Percentiles rank a stretch among this genome's conserved stretches.
These are phyloP conservation scores for Cryptoprocta ferox DNA, from an alignment of 2,797 vertebrate genomes.

Conservation along the genomic window DNA sequence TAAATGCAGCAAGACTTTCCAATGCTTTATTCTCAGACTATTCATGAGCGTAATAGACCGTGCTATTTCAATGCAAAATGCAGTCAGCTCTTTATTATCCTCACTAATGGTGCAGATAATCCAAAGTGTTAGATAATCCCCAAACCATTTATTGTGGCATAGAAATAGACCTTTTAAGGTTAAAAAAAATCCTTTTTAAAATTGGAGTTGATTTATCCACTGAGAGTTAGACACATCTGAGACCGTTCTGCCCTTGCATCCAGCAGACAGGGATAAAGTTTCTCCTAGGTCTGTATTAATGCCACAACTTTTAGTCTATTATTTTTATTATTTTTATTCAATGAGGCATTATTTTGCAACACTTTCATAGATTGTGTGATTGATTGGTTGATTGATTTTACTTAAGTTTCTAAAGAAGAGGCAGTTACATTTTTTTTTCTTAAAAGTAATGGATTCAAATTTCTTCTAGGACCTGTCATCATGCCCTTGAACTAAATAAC, in stretches of 20 bases:
- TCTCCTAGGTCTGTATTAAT: neutral
- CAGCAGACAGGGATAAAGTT: neutral
- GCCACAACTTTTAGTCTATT: neutral
- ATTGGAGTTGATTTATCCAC: conserved; percentile 59
- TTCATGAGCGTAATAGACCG: conserved; percentile 77
- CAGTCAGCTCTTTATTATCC: conserved; percentile 75
- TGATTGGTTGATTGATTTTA: neutral
- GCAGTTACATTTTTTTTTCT: neutral
- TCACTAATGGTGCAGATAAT: conserved; percentile 83
- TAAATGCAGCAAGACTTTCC: conserved; percentile 60
- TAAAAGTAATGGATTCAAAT: neutral
- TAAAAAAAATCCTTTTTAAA: conserved; percentile 74
- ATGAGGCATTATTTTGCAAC: neutral
- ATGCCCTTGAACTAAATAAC: neutral
- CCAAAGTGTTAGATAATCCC: conserved; percentile 78
- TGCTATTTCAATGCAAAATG: conserved; percentile 76
- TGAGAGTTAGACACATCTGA: conserved; percentile 16
- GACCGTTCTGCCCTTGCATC: conserved; percentile 16
- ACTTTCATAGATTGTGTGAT: neutral
- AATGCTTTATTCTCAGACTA: conserved; percentile 63
- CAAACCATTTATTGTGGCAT: conserved; percentile 72
- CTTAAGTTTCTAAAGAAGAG: neutral
- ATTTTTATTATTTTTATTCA: conserved; percentile 21
- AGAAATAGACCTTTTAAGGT: conserved; percentile 73
- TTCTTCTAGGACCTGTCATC: neutral